Evolutionary conservation across 1,140 invertebrate genomes (phyloP).

Genomic region (Tigriopus japonicus): DNA sequence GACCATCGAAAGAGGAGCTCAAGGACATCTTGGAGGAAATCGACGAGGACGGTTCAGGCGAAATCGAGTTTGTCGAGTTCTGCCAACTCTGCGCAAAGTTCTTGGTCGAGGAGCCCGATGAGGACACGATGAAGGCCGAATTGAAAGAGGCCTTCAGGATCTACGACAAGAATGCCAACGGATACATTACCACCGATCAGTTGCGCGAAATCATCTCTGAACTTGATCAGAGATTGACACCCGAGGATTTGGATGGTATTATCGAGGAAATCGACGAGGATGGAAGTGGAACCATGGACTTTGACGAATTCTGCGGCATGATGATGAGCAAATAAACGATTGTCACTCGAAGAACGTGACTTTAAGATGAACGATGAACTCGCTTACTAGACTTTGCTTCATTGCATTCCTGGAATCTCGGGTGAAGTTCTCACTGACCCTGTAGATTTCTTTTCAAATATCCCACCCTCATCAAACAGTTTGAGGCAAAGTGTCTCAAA

Average conservation of each 20-base stretch:
- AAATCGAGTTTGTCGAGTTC: slow-evolving; percentile 14
- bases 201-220: slow-evolving; percentile 33
- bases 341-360: too few species aligned
- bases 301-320: slow-evolving; percentile 23
- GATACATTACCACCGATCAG: slow-evolving; percentile 34
- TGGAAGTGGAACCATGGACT: slow-evolving; percentile 58
- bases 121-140: slow-evolving; percentile 13
- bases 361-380: too few species aligned
- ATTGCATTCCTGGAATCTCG: too few species aligned
- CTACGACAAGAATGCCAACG: slow-evolving; percentile 31
- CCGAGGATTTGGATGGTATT: slow-evolving; percentile 35
- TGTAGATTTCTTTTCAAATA: too few species aligned
- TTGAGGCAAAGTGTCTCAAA: too few species aligned
- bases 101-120: slow-evolving; percentile 13
- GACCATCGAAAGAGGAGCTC: slow-evolving; percentile 13
- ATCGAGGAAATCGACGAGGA: slow-evolving; percentile 37
- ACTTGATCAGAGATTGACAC: slow-evolving; percentile 31
- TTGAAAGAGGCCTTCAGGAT: slow-evolving; percentile 19
- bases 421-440: too few species aligned
- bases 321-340: slow-evolving; percentile 12
- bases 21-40: slow-evolving; percentile 15
- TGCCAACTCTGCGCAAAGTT: slow-evolving; percentile 15
- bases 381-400: too few species aligned
- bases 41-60: slow-evolving; percentile 14
- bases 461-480: too few species aligned